Conservation (phyloP, 2,113 vertebrate genomes). For the Chamaetylas fuelleborni region DNA sequence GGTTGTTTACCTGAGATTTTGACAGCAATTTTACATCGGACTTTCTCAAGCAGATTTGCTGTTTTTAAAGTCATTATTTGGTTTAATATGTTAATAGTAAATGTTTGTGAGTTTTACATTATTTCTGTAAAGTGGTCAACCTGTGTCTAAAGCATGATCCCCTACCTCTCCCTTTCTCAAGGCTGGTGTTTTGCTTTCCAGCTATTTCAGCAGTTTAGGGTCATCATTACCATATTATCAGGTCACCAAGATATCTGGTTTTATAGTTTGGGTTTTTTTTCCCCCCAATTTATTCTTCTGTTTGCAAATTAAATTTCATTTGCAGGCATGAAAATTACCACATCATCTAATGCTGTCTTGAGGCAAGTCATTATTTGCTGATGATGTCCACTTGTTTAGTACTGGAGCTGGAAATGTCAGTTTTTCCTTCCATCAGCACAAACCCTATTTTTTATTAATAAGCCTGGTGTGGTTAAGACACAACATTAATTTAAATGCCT, state of each 20-base stretch:
- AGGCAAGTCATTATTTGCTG: neutral
- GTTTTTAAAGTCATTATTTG: neutral
- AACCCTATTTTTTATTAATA: neutral
- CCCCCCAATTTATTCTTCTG: neutral
- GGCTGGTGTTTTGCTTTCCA: neutral
- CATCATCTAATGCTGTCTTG: neutral
- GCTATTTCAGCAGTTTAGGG: neutral
- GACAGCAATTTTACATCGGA: neutral
- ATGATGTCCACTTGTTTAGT: neutral
- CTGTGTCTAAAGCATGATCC: neutral
- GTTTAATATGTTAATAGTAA: neutral
- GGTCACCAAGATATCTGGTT: neutral
- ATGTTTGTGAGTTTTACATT: neutral
- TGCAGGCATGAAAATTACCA: neutral
- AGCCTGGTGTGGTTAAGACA: neutral
- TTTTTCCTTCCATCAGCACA: neutral
- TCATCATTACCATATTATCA: neutral
- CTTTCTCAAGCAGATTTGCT: neutral
- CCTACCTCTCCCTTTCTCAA: neutral
- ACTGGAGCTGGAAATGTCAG: neutral
- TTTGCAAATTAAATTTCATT: neutral
- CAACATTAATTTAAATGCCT: neutral
- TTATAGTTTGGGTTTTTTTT: neutral
- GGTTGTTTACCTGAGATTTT: neutral
- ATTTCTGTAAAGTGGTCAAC: neutral